Base-by-base conservation (phyloP, 2,797 vertebrate species). In the Poecilia gillii region DNA sequence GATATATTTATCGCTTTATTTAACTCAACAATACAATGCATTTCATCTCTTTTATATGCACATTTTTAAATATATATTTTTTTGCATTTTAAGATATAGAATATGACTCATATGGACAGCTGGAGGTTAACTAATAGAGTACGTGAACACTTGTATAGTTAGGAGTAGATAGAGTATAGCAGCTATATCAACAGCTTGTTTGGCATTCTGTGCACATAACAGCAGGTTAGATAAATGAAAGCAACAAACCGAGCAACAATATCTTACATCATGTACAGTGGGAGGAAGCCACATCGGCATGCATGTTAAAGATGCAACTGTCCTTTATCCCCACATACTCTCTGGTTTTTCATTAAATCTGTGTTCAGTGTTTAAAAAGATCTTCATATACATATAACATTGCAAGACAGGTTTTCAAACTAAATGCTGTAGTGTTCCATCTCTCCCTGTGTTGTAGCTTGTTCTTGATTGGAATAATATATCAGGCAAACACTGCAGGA, bases 131-230 rank as follows among this genome's bases (percentile, higher is more conserved):
- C 57, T 81, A 14, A 59, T 62, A 75, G n/a, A 83, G 81, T 23
- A 83, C 77, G n/a, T 45, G 47, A 87, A 77, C 79, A 88, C 86
- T 83, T 57, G 72, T 33, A 84, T 74, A 82, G 72, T 46, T 79
- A 89, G 77, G 74, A 78, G 72, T 72, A 87, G 68, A 81, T 72
- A 76, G 53, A 81, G 62, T 75, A 46, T 72, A 55, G 49, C 36
- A 46, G 80, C 74, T 83, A 49, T 31, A 53, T 59, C 68, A 36
- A 49, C 47, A 47, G 66, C 12, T 36, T 47, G 79, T 76, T 79
- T 80, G 78, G 55, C 72, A 85, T 86, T 87, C 78, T 90, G 89
- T 90, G 87, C 88, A 94, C 90, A 89, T 80, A 59, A 91, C 87
- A 83, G 55, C 47, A 75, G 74, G 78, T 83, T 25, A 84, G 84